Evolutionary conservation across 2,113 vertebrate genomes (phyloP).

Genomic region (Aramus guarauna): DNA sequence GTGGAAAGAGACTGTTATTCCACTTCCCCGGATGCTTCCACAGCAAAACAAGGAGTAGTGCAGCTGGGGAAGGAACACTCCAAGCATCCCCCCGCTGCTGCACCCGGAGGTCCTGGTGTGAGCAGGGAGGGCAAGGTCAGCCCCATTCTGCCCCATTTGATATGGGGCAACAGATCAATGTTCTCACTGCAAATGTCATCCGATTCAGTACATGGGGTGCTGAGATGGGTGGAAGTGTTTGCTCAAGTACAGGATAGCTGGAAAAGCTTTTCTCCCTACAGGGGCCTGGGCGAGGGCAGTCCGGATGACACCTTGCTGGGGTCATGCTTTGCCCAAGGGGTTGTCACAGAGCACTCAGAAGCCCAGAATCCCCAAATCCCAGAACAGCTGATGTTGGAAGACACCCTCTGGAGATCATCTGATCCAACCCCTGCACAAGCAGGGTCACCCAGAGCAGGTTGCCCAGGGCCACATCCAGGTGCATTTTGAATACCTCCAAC

Average conservation of each 20-base stretch:
- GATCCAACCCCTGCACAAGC: not conserved
- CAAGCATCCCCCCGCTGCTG: not conserved
- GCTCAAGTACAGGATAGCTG: not conserved
- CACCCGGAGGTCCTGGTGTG: not conserved
- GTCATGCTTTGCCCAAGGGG: not conserved
- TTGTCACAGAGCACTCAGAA: not conserved
- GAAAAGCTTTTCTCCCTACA: not conserved
- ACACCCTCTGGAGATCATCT: not conserved
- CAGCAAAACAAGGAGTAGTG: not conserved
- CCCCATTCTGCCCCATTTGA: not conserved
- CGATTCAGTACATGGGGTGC: rapidly evolving
- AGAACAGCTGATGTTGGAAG: not conserved
- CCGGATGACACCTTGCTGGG: not conserved
- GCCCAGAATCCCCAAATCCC: not conserved
- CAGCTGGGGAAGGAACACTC: not conserved
- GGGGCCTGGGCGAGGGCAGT: not conserved
- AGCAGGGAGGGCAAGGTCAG: not conserved
- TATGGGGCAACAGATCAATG: rapidly evolving
- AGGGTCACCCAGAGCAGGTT: not conserved
- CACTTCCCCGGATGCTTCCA: not conserved
- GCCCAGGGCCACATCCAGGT: not conserved
- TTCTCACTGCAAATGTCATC: not conserved
- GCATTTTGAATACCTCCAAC: not conserved
- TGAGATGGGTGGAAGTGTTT: not conserved
- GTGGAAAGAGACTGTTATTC: not conserved